These are phyloP conservation scores for Chorisops tibialis DNA, from an alignment of 2,888 invertebrate species.

Conservation along the genomic window DNA sequence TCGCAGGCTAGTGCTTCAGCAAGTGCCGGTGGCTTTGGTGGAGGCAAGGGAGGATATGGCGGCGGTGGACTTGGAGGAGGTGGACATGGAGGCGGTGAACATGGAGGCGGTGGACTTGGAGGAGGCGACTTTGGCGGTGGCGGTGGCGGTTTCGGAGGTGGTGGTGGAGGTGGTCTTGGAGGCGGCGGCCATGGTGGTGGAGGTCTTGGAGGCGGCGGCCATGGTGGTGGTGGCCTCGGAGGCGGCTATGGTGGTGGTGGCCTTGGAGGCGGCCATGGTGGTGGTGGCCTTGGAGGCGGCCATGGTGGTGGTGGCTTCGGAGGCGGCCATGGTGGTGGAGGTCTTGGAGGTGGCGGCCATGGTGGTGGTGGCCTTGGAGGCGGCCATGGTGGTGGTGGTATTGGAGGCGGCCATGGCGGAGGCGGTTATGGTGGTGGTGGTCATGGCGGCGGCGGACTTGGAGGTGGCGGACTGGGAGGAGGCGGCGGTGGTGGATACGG, in stretches of 20 bases:
- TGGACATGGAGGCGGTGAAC: background rate
- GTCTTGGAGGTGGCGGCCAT: constrained; percentile 4
- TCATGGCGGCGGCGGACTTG: background rate
- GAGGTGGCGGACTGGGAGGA: too few species aligned
- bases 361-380: constrained; percentile 12
- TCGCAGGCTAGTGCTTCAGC: too few species aligned
- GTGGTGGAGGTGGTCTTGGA: constrained; percentile 2
- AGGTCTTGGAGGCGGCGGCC: constrained; percentile 6
- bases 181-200: constrained; percentile 7
- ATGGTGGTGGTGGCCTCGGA: background rate
- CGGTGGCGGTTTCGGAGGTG: background rate
- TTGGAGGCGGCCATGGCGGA: constrained; percentile 3
- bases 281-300: constrained; percentile 1
- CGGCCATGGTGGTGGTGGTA: constrained; percentile 4
- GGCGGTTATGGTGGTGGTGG: constrained; percentile 7
- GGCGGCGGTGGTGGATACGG: too few species aligned
- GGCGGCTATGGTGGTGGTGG: background rate
- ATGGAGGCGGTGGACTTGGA: background rate
- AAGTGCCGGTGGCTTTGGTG: too few species aligned
- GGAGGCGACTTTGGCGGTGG: too few species aligned
- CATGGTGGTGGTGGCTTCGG: constrained; percentile 3
- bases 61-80: background rate
- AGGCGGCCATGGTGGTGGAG: background rate
- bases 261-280: background rate
- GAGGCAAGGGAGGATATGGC: background rate